Conservation (phyloP, 2,113 vertebrate genomes). For the Corythaixoides concolor region DNA sequence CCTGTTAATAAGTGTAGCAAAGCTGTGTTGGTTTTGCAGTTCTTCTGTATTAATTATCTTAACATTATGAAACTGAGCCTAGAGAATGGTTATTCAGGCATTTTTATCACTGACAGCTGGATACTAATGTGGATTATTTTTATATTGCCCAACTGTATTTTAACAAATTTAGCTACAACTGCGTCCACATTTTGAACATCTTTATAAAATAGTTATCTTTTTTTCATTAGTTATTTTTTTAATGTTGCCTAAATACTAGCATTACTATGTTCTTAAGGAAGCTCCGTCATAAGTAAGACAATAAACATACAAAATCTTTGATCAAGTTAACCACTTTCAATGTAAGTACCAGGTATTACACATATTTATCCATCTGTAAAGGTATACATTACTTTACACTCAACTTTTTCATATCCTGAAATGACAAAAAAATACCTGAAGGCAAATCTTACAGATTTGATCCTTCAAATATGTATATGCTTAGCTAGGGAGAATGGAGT, state of each 20-base stretch:
- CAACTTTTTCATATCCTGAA: not conserved
- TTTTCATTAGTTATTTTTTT: not conserved
- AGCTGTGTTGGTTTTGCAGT: not conserved
- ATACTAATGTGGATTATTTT: not conserved
- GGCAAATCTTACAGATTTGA: not conserved
- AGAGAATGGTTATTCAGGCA: not conserved
- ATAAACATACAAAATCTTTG: not conserved
- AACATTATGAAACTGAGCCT: not conserved
- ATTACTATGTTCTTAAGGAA: not conserved
- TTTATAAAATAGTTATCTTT: not conserved
- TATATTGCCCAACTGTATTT: not conserved
- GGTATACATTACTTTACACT: not conserved
- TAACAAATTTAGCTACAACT: not conserved
- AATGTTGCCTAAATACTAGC: not conserved
- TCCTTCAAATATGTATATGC: not conserved
- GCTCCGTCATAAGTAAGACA: not conserved
- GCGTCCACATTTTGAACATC: not conserved
- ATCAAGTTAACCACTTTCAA: not conserved
- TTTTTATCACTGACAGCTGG: not conserved
- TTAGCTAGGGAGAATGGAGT: not conserved
- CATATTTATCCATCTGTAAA: not conserved
- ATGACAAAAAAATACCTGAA: not conserved
- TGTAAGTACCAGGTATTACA: not conserved
- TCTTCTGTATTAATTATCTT: not conserved
- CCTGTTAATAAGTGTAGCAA: not conserved